Conservation (phyloP, 2,888 invertebrate species). For the Electrophaes corylata region DNA sequence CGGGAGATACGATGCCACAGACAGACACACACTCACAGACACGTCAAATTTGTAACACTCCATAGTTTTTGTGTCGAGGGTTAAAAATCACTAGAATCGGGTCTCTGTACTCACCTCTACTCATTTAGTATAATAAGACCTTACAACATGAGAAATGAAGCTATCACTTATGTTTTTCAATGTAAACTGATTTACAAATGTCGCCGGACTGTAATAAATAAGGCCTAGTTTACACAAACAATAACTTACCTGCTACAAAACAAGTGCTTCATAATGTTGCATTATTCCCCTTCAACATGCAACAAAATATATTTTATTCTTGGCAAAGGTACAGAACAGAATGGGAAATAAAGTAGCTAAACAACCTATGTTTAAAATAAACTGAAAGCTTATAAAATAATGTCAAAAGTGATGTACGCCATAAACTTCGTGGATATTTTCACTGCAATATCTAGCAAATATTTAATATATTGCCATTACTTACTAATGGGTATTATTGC, state of each 20-base stretch:
- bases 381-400: background rate
- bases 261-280: constrained; percentile 25
- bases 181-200: constrained; percentile 16
- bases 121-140: background rate
- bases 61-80: no score
- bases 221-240: constrained; percentile 26
- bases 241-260: constrained; percentile 26
- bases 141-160: constrained; percentile 9
- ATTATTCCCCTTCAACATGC: constrained; percentile 32
- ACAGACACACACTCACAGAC: no score
- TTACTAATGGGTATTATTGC: no score
- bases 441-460: no score
- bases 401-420: background rate
- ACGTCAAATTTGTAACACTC: no score
- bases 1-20: no score
- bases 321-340: background rate
- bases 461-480: no score
- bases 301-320: constrained; percentile 28
- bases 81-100: no score
- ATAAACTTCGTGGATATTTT: no score
- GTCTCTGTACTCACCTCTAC: background rate
- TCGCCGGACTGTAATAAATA: constrained; percentile 22
- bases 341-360: background rate
- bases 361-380: background rate
- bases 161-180: constrained; percentile 18